Evolutionary conservation across 2,113 vertebrate species (phyloP), one percentile per base, ranked within the genome.

Genomic region (Hippocampus mohnikei): DNA sequence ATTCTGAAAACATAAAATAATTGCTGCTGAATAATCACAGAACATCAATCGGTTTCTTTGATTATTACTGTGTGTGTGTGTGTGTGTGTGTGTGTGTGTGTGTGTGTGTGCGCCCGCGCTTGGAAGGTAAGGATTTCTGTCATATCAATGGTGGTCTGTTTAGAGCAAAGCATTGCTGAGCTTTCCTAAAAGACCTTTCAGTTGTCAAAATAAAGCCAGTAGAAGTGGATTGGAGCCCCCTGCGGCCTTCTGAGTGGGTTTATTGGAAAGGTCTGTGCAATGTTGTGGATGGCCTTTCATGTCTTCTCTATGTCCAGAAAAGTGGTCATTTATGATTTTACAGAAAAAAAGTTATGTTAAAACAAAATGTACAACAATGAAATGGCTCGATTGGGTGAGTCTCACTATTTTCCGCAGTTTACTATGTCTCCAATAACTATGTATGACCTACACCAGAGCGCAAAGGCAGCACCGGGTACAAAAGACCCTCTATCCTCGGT

Each of bases 71-170:
- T 60, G 15, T 33, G 58, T 18, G 27, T 13, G 25, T n/a, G 37
- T 21, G 5, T 8, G 75, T 71, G 67, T 76, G 67, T 76, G 42
- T 72, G 61, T 46, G 68, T 40, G 56, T 42, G 72, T 8, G 75
- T 27, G 67, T 69, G 66, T 77, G 67, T 73, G 29, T 66, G 56
- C 37, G 61, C 42, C 69, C 4, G 70, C n/a, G 67, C 21, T 41
- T 77, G 73, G 63, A 62, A 70, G 70, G 72, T 60, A 75, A 55
- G 78, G 77, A 81, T 73, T 75, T 66, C 70, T 48, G 76, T 84
- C 84, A 83, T 41, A 81, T 92, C 81, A 91, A 92, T 90, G 85
- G 80, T 61, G 55, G 82, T 82, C 83, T 92, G 88, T 92, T 84
- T 75, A 56, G 72, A 42, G 41, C 41, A 65, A 65, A 46, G 63